Evolutionary conservation across 2,797 vertebrate genomes (phyloP), one percentile per base, ranked within the genome.

Genomic region (Brachymystax lenok): DNA sequence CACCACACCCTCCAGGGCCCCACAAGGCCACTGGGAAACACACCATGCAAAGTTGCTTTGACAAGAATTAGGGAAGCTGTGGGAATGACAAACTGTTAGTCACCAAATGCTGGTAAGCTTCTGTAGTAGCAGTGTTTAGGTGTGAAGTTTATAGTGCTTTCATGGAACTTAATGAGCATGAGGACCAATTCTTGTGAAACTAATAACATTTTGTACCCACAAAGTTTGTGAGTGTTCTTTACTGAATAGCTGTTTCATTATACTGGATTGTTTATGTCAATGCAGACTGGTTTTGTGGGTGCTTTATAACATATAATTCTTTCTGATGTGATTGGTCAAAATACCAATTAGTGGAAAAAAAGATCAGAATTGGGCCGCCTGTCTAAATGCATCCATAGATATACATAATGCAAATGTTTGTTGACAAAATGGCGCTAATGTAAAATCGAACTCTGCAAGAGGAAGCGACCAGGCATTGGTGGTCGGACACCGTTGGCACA

Each of bases 401-500:
- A 46, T 10, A 46, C 40, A 46, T 46, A 10, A 12, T 46, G 40
- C 10, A 46, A 17, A 50, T 35, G 33, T 24, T 10, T 76, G 80
- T 82, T 77, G 76, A 82, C 61, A 76, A 85, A 87, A 79, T 73
- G 64, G 74, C 80, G 79, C 66, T 82, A 73, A 84, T 85, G 75
- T 88, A 80, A 86, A 89, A 84, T 85, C 82, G 84, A 79, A 33
- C 19, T 46, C 82, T 79, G 88, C 78, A 83, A 85, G 84, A 82
- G 82, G 83, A 88, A 88, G 77, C 61, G 67, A 27, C 79, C 82
- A 80, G 85, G 82, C 54, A 71, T 76, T 84, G 90, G 80, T 88
- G 77, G 88, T 83, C 72, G 85, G 84, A 84, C 84, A 83, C 77
- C 56, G 75, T 80, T 91, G 89, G 89, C 89, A 87, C 77, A 3